These are phyloP conservation scores for Macquaria ambigua DNA, from an alignment of 2,113 vertebrate species.

Conservation along the genomic window DNA sequence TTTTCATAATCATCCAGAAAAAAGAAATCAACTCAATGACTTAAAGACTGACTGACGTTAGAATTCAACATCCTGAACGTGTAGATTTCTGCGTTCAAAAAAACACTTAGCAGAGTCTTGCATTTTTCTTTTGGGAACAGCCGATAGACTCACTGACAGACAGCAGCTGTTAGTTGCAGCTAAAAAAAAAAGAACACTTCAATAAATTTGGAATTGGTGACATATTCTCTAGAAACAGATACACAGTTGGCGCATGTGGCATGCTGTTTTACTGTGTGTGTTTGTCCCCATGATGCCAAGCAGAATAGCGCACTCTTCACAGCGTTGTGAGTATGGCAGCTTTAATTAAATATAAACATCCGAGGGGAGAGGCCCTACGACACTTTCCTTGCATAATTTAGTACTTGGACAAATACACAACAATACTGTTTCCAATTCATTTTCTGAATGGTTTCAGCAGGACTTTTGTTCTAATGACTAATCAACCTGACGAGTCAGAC, in stretches of 20 bases:
- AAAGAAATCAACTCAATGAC: background rate
- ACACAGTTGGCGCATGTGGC: background rate
- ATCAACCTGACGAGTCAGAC: slow-evolving; percentile 66
- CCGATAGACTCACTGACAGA: background rate
- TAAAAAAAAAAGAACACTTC: no score
- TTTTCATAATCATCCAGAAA: background rate
- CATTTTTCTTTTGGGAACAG: background rate
- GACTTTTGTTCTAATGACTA: slow-evolving; percentile 71
- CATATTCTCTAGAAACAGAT: background rate
- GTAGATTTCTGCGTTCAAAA: background rate
- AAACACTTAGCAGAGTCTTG: no score
- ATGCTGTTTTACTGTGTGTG: slow-evolving; percentile 10
- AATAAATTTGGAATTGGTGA: background rate
- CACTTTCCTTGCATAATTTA: slow-evolving; percentile 60
- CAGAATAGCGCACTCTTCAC: slow-evolving; percentile 26
- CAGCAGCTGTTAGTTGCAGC: background rate
- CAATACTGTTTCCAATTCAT: slow-evolving; percentile 49
- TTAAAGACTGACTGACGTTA: no score
- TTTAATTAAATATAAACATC: slow-evolving; percentile 71
- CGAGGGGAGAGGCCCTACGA: slow-evolving; percentile 34
- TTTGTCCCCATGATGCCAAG: slow-evolving; percentile 25
- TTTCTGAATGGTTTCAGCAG: slow-evolving; percentile 55
- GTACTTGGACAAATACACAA: slow-evolving; percentile 51
- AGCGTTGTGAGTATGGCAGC: slow-evolving; percentile 2
- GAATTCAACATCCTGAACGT: no score